A percentile compares a stretch with the other conserved stretches of the same genome.
Evolutionary conservation across 1,140 invertebrate genomes (phyloP).

Genomic region (Maconellicoccus hirsutus): DNA sequence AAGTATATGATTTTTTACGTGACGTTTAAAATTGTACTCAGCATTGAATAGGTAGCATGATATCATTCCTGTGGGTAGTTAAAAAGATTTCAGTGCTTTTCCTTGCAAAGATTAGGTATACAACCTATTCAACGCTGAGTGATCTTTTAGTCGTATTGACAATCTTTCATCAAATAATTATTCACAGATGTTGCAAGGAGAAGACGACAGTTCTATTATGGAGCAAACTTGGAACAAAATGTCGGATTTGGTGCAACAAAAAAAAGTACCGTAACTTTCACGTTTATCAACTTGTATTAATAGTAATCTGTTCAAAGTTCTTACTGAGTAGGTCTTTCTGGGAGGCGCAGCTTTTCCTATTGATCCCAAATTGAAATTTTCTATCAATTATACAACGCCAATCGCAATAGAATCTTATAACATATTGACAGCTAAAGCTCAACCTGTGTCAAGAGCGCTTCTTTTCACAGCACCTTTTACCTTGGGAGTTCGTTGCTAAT

Average conservation of each 20-base stretch:
- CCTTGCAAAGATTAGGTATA: too few relatives aligned
- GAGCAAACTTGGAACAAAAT: constrained; percentile 31
- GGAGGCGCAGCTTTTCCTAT: constrained; percentile 60
- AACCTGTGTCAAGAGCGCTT: constrained; percentile 60
- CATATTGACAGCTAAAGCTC: constrained; percentile 60
- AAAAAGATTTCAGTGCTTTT: too few relatives aligned
- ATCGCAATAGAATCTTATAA: constrained; percentile 67
- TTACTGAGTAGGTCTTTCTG: constrained; percentile 44
- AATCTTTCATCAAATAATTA: constrained; percentile 22
- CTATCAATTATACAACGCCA: constrained; percentile 65
- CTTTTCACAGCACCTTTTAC: constrained; percentile 78
- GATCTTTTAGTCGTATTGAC: background rate
- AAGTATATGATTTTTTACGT: background rate
- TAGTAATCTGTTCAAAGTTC: too few relatives aligned
- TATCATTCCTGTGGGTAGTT: background rate
- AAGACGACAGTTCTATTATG: constrained; percentile 27
- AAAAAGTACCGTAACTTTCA: too few relatives aligned
- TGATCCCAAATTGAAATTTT: constrained; percentile 43
- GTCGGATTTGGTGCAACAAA: constrained; percentile 29
- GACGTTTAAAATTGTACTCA: background rate
- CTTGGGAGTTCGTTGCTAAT: constrained; percentile 41
- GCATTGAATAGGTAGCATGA: too few relatives aligned
- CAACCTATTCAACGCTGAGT: background rate
- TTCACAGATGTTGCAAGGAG: constrained; percentile 25
- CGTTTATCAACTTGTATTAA: background rate